phyloP scores from a whole-genome alignment of 92 coral and sea anemone genomes.

The Porites cylindrica region DNA sequence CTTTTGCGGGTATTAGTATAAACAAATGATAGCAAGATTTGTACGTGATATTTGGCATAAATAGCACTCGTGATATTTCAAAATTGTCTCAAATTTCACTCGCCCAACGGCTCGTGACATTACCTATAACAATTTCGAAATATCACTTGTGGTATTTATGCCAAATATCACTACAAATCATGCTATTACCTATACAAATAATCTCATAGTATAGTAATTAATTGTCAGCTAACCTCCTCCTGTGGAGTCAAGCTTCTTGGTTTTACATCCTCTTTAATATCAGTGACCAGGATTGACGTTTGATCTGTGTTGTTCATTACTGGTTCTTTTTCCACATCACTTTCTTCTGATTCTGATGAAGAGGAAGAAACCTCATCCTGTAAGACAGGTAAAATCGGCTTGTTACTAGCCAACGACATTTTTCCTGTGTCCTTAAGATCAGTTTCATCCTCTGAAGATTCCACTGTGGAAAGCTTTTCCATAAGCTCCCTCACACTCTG shows the following conservation, averaged over 20 bases:
- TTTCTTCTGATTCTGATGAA: constrained; percentile 40
- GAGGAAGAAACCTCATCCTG: constrained; percentile 25
- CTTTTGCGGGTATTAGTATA: too few relatives aligned
- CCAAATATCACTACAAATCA: too few relatives aligned
- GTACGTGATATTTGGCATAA: too few relatives aligned
- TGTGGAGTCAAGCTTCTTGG: constrained; percentile 40
- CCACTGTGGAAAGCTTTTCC: constrained; percentile 30
- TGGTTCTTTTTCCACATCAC: constrained; percentile 32
- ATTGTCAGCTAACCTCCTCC: constrained; percentile 36
- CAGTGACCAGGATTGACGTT: background rate
- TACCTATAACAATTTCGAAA: too few relatives aligned
- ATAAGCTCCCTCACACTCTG: constrained; percentile 16
- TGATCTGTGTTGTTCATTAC: background rate
- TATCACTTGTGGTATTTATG: too few relatives aligned
- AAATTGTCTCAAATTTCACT: too few relatives aligned
- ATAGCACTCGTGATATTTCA: too few relatives aligned
- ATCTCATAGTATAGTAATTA: too few relatives aligned
- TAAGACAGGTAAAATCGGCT: constrained; percentile 15
- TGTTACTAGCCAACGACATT: constrained; percentile 7
- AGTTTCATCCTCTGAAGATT: constrained; percentile 23
- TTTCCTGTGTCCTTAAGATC: constrained; percentile 4
- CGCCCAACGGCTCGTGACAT: too few relatives aligned
- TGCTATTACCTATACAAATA: too few relatives aligned
- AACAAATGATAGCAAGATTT: too few relatives aligned
- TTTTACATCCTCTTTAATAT: constrained; percentile 2